Base-by-base conservation (phyloP, 2,797 vertebrate genomes). In the Lates japonicus region DNA sequence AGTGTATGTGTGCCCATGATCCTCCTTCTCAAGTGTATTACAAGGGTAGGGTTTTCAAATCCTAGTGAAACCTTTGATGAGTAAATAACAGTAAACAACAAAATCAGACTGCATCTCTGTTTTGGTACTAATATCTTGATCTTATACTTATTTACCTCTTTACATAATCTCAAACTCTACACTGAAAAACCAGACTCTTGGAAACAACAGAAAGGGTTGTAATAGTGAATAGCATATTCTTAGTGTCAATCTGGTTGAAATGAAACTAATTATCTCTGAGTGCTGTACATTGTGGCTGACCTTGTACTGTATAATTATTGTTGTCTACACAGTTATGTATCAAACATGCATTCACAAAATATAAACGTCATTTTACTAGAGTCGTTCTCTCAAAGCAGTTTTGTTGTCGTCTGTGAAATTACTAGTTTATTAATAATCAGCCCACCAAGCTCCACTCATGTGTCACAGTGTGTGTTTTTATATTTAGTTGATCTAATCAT, bases 401-500 rank as follows among this genome's bases (percentile, higher is more conserved):
- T 9, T 44, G 41, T 41, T 75, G 55, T 64, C 42, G 17, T n/a
- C 17, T 58, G 29, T 72, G 20, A 58, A 25, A 60, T 70, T 22
- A 59, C 31, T 22, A 20, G 20, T 35, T 67, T 10, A 63, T 74
- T 52, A 78, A 52, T 55, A 75, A 76, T 69, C 37, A 55, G 25
- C 44, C 22, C 17, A 25, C 8, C 52, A 75, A 44, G 46, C 59
- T 71, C 52, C 19, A 12, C 51, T 52, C 20, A 52, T 76, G 46
- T 70, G 39, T 59, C 46, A 58, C n/a, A 37, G 70, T 74, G 12
- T 76, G 62, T 78, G n/a, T n/a, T n/a, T 81, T 80, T 59, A 9
- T 46, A 19, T 71, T 61, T 58, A 68, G 76, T 82, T 75, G 69
- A 55, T 63, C 63, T 71, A 75, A 83, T 87, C 66, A 67, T 88